phyloP scores from a whole-genome alignment of 2,797 vertebrate genomes.

The Miichthys miiuy region DNA sequence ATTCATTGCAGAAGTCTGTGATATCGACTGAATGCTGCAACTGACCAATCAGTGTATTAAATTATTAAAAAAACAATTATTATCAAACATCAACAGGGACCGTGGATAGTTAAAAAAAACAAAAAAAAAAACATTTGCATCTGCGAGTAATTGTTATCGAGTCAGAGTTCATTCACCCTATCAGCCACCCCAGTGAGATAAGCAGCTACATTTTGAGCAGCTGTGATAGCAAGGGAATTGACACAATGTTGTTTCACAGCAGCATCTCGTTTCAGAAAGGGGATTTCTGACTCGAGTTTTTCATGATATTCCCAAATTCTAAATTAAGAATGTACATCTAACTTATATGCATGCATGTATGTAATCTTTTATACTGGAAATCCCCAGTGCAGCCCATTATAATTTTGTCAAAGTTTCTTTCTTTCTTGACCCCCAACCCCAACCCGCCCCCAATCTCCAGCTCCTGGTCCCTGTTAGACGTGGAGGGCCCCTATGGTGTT shows the following conservation, averaged over 20 bases:
- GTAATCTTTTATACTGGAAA: not conserved
- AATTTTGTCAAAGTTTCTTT: constrained; percentile 41
- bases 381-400: not conserved
- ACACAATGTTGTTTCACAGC: not conserved
- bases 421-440: constrained; percentile 32
- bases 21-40: no score
- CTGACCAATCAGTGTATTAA: no score
- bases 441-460: constrained; percentile 1
- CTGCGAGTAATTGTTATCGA: constrained; percentile 24
- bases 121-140: not conserved
- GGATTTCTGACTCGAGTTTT: not conserved
- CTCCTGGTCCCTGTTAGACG: not conserved
- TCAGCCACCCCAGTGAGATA: not conserved
- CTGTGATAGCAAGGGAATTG: constrained; percentile 16
- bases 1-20: no score
- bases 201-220: constrained; percentile 22
- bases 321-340: not conserved
- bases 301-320: not conserved
- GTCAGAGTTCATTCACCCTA: constrained; percentile 1
- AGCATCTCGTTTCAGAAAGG: constrained; percentile 1
- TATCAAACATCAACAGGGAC: not conserved
- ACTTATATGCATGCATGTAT: not conserved
- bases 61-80: no score
- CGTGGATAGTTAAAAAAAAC: not conserved
- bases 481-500: constrained; percentile 51